Evolutionary conservation across 1,140 invertebrate genomes (phyloP).

Genomic region (Meloidogyne floridensis): DNA sequence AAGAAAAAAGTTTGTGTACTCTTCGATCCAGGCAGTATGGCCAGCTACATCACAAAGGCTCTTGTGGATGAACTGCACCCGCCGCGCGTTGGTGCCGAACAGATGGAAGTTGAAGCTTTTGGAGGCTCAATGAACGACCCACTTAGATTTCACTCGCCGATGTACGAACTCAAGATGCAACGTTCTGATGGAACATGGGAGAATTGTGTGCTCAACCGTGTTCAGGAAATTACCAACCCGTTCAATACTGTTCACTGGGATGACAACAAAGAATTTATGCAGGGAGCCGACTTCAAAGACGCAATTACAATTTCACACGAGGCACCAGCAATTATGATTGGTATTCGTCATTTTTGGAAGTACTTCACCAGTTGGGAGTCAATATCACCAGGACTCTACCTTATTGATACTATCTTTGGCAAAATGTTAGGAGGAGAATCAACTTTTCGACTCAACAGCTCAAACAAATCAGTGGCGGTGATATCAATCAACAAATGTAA

Average conservation of each 20-base stretch:
- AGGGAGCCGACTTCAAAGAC: not conserved
- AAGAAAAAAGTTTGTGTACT: not conserved
- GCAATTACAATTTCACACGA: not conserved
- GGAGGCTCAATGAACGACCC: not conserved
- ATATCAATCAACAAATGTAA: not conserved
- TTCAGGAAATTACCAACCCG: not conserved
- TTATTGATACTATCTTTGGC: conserved; percentile 34
- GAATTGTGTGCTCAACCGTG: too few species aligned
- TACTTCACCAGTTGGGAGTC: conserved; percentile 11
- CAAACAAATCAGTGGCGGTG: not conserved
- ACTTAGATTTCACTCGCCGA: not conserved
- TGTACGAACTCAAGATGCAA: not conserved
- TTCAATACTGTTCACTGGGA: not conserved
- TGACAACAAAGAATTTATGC: not conserved
- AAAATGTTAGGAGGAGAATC: conserved; percentile 27
- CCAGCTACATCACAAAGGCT: not conserved
- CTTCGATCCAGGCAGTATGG: not conserved
- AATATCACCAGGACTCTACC: too few species aligned
- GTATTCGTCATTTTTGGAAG: conserved; percentile 34
- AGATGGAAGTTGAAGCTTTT: not conserved
- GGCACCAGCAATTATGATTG: conserved; percentile 21
- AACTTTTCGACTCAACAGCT: too few species aligned
- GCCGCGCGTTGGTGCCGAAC: not conserved
- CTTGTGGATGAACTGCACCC: not conserved
- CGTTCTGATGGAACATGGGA: not conserved